Percentiles rank a stretch among this genome's conserved stretches.
These are phyloP conservation scores for Brachirus orientalis DNA, from an alignment of 2,113 vertebrate genomes.

Conservation along the genomic window DNA sequence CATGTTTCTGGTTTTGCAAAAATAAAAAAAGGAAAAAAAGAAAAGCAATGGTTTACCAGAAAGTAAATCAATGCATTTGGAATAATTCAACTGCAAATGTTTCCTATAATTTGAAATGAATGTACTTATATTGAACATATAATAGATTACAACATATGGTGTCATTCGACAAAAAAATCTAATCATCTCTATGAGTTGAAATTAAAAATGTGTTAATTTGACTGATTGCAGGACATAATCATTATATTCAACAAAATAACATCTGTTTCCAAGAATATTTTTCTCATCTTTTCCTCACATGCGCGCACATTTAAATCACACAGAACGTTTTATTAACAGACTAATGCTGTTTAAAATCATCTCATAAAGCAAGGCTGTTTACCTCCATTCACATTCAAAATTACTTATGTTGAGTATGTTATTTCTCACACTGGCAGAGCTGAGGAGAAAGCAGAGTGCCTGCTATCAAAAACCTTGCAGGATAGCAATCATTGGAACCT, in stretches of 20 bases:
- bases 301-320: no score
- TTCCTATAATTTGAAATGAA: background rate
- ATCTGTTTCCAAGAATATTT: conserved; percentile 22
- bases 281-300: no score
- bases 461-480: conserved; percentile 61
- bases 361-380: conserved; percentile 23
- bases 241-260: background rate
- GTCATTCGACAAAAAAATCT: no score
- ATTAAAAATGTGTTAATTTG: conserved; percentile 6
- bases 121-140: background rate
- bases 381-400: conserved; percentile 35
- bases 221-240: background rate
- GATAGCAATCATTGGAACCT: conserved; percentile 75
- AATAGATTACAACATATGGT: background rate
- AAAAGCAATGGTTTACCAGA: conserved; percentile 43
- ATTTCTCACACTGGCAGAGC: conserved; percentile 21
- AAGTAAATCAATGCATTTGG: conserved; percentile 2
- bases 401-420: conserved; percentile 29
- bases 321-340: conserved; percentile 23
- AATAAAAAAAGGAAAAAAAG: no score
- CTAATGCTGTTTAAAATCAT: conserved; percentile 14
- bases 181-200: no score
- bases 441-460: conserved; percentile 14
- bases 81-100: conserved; percentile 1
- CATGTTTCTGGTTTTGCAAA: conserved; percentile 48